phyloP scores from a whole-genome alignment of 92 coral and sea anemone species.

The Zoanthus sansibaricus region DNA sequence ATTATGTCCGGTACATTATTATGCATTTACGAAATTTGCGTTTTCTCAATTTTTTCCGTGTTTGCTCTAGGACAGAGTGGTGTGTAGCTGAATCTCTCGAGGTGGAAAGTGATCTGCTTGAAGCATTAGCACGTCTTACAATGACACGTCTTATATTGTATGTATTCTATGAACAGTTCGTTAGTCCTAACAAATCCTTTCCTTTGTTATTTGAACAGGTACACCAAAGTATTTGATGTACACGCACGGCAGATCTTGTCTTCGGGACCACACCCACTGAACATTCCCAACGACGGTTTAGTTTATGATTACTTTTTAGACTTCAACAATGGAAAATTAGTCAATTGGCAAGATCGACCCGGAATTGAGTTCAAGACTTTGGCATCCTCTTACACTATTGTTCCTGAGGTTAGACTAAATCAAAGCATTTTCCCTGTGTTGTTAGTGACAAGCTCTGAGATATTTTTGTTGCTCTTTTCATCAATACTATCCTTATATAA shows the following conservation, averaged over 20 bases:
- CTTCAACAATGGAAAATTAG: constrained; percentile 83
- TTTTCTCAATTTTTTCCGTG: no score
- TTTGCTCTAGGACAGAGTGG: no score
- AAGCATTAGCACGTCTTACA: no score
- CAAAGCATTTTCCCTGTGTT: no score
- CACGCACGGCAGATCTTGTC: constrained; percentile 84
- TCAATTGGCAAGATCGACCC: constrained; percentile 89
- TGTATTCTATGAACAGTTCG: not conserved
- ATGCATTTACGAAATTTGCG: no score
- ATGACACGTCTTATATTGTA: no score
- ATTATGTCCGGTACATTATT: no score
- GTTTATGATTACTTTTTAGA: constrained; percentile 94
- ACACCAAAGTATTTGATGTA: constrained; percentile 73
- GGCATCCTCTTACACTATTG: constrained; percentile 88
- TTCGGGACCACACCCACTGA: constrained; percentile 91
- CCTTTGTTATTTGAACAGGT: constrained; percentile 51
- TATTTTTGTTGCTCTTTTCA: no score
- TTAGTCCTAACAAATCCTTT: not conserved
- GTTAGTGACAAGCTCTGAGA: no score
- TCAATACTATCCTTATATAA: no score
- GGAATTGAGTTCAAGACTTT: constrained; percentile 83
- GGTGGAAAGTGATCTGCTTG: no score
- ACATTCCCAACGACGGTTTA: constrained; percentile 82
- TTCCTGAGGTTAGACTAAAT: constrained; percentile 81
- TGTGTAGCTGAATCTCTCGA: no score